A percentile compares a stretch with the other conserved stretches of the same genome.
These are phyloP conservation scores for Helarctos malayanus DNA, from an alignment of 2,797 vertebrate species.

Conservation along the genomic window DNA sequence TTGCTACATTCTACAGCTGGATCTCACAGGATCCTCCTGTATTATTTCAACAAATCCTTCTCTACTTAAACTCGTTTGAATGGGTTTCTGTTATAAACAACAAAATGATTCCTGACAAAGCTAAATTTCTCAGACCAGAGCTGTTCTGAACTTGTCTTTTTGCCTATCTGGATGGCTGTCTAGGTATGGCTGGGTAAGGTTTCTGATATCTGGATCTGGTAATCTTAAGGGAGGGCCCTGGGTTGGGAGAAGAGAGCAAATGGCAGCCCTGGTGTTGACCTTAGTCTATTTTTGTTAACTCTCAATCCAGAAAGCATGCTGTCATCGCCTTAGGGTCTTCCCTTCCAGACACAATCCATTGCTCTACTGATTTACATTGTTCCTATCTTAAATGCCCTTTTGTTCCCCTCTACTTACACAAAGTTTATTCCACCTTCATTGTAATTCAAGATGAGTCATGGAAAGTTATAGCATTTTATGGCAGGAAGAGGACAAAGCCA, in stretches of 20 bases:
- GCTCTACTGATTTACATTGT: constrained; percentile 10
- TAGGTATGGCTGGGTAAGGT: neutral
- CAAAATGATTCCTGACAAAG: constrained; percentile 10
- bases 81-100: neutral
- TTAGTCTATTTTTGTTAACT: neutral
- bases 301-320: neutral
- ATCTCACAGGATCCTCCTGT: neutral
- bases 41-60: constrained; percentile 27
- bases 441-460: constrained; percentile 77
- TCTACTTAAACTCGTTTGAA: neutral
- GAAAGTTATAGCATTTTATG: constrained; percentile 76
- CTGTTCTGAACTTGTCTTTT: neutral
- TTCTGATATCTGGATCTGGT: neutral
- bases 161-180: neutral
- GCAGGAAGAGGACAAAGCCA: constrained; percentile 73
- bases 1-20: neutral
- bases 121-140: constrained; percentile 13
- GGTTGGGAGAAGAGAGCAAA: neutral
- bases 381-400: constrained; percentile 70
- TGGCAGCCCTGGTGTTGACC: neutral
- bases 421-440: constrained; percentile 69
- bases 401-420: constrained; percentile 60
- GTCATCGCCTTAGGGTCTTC: constrained; percentile 7
- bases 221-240: neutral
- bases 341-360: neutral